These are phyloP conservation scores for Frieseomelitta varia DNA, from an alignment of 1,140 invertebrate genomes.

Conservation along the genomic window DNA sequence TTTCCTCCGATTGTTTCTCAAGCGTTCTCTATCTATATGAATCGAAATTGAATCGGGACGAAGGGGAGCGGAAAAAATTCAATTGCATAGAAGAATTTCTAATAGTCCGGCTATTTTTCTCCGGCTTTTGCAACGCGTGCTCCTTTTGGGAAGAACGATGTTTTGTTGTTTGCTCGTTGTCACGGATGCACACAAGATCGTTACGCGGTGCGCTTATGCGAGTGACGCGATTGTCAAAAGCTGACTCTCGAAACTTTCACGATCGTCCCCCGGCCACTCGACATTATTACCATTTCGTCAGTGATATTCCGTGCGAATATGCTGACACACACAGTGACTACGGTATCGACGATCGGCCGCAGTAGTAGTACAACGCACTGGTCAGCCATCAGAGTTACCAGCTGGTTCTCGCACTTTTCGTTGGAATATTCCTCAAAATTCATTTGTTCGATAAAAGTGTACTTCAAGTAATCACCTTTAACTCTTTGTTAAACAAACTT, in stretches of 20 bases:
- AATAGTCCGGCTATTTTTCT: neutral
- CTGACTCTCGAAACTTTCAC: slow-evolving; percentile 4
- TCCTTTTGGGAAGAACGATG: neutral
- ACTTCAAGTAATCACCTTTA: neutral
- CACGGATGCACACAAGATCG: neutral
- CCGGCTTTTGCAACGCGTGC: too few relatives aligned
- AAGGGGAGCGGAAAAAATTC: neutral
- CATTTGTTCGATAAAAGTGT: neutral
- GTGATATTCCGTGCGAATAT: slow-evolving; percentile 4
- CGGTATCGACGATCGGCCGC: neutral
- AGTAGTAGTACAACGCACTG: neutral
- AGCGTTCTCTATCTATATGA: neutral
- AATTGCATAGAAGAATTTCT: neutral
- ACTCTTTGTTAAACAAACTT: neutral
- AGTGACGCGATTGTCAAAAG: slow-evolving; percentile 19
- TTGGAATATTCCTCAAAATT: neutral
- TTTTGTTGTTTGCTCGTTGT: neutral
- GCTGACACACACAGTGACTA: slow-evolving; percentile 26
- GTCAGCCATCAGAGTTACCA: slow-evolving; percentile 1
- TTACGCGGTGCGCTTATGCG: neutral
- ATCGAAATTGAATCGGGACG: slow-evolving; percentile 1
- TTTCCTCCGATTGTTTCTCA: neutral
- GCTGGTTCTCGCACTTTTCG: neutral
- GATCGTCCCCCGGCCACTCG: neutral
- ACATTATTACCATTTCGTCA: slow-evolving; percentile 30